Percentiles rank a stretch among this genome's conserved stretches.
Conservation (phyloP, 1,140 invertebrate genomes). For the Drosophila arawakana region DNA sequence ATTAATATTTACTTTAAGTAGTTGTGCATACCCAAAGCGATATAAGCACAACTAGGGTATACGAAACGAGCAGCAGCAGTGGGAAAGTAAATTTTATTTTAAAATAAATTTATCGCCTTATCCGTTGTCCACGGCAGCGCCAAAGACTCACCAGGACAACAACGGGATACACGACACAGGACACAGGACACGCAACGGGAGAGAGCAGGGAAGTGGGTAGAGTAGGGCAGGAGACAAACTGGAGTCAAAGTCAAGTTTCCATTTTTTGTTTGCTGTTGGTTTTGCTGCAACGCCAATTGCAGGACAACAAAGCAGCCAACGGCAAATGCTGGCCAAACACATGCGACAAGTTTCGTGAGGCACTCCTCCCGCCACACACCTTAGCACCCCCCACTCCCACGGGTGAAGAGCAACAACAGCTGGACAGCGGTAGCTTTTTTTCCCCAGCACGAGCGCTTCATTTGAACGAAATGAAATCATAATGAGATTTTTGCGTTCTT, state of each 20-base stretch:
- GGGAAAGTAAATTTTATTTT: slow-evolving; percentile 83
- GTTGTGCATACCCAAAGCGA: not conserved
- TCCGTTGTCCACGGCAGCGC: slow-evolving; percentile 78
- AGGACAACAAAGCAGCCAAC: slow-evolving; percentile 50
- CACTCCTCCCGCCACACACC: slow-evolving; percentile 5
- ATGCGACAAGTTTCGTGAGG: slow-evolving; percentile 48
- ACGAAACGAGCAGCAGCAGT: slow-evolving; percentile 46
- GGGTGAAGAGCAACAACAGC: slow-evolving; percentile 15
- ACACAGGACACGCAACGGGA: slow-evolving; percentile 10
- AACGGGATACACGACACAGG: slow-evolving; percentile 6
- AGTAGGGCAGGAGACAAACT: not conserved
- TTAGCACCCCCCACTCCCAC: slow-evolving; percentile 22
- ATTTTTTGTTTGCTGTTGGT: slow-evolving; percentile 23
- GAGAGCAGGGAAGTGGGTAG: not conserved
- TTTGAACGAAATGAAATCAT: slow-evolving; percentile 84
- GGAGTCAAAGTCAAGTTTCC: slow-evolving; percentile 41
- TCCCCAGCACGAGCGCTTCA: slow-evolving; percentile 73
- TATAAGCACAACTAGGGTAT: slow-evolving; percentile 6
- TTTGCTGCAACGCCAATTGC: slow-evolving; percentile 66
- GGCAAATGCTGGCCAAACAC: slow-evolving; percentile 49
- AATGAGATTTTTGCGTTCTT: slow-evolving; percentile 83
- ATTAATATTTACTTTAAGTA: too few species aligned
- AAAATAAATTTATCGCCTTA: slow-evolving; percentile 84
- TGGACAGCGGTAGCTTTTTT: slow-evolving; percentile 29
- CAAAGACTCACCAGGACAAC: slow-evolving; percentile 39